Conservation (phyloP, 2,888 invertebrate genomes). For the Lampropteryx suffumata region DNA sequence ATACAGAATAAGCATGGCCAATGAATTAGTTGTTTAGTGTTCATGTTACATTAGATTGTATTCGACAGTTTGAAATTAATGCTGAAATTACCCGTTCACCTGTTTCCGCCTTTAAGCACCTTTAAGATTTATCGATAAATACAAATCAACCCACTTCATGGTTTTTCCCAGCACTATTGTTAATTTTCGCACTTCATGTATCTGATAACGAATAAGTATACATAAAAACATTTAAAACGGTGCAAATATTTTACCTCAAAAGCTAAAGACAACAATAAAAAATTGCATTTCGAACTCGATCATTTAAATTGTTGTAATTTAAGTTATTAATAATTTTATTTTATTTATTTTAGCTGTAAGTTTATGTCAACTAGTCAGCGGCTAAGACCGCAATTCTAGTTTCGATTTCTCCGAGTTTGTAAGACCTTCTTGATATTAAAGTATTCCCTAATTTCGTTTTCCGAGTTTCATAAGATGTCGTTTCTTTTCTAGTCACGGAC, state of each 20-base stretch:
- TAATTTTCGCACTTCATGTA: constrained; percentile 39
- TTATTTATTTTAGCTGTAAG: constrained; percentile 34
- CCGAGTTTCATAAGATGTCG: constrained; percentile 47
- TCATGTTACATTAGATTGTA: constrained; percentile 81
- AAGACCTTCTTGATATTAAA: constrained; percentile 49
- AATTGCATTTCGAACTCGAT: constrained; percentile 5
- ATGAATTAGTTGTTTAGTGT: constrained; percentile 79
- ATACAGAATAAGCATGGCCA: constrained; percentile 60
- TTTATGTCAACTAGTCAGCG: constrained; percentile 68
- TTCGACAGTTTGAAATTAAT: constrained; percentile 59
- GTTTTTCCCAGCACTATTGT: constrained; percentile 44
- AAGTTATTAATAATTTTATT: constrained; percentile 52
- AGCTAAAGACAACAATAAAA: constrained; percentile 1
- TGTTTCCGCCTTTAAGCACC: constrained; percentile 70
- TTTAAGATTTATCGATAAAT: constrained; percentile 52
- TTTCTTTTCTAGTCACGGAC: constrained; percentile 70
- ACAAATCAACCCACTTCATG: constrained; percentile 60
- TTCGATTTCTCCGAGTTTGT: constrained; percentile 55
- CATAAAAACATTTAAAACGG: no score
- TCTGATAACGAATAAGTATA: not conserved
- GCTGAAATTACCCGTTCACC: constrained; percentile 59
- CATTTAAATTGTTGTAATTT: constrained; percentile 23
- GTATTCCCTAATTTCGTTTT: constrained; percentile 59
- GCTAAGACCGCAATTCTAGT: constrained; percentile 41
- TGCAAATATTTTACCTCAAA: constrained; percentile 7